A percentile compares a stretch with the other conserved stretches of the same genome.
phyloP scores from a whole-genome alignment of 2,113 vertebrate genomes.

The Zapus hudsonius region DNA sequence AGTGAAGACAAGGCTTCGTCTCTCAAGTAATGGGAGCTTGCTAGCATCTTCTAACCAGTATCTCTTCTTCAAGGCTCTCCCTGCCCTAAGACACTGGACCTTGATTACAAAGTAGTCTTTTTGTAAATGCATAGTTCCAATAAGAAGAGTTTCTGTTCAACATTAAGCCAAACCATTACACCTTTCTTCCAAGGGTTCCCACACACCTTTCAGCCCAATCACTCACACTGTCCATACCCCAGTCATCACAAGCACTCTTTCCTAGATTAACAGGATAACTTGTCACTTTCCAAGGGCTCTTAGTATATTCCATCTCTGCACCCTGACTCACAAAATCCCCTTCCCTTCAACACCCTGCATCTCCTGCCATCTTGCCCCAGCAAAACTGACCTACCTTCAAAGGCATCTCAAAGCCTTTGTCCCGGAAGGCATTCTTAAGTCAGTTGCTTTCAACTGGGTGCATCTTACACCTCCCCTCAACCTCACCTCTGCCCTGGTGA shows the following conservation, averaged over 20 bases:
- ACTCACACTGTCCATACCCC: not conserved
- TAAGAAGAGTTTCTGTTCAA: not conserved
- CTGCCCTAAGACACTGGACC: not conserved
- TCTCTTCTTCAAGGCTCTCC: not conserved
- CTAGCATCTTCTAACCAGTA: not conserved
- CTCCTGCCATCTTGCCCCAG: not conserved
- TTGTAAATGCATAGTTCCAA: not conserved
- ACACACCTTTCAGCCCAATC: not conserved
- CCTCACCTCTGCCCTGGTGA: not conserved
- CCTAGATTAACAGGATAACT: not conserved
- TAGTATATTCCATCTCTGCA: fast-evolving
- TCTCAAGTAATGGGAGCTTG: not conserved
- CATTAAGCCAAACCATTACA: not conserved
- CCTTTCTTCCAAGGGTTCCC: not conserved
- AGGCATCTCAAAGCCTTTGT: not conserved
- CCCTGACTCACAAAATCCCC: not conserved
- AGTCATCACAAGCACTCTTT: not conserved
- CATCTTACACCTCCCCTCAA: not conserved
- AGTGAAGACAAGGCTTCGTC: not conserved
- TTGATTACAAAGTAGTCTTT: not conserved
- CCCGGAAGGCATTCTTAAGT: not conserved
- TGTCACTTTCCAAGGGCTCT: not conserved
- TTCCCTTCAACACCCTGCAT: not conserved
- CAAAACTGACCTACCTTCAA: not conserved
- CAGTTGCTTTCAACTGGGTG: not conserved